A percentile compares a stretch with the other conserved stretches of the same genome.
phyloP scores from a whole-genome alignment of 2,888 invertebrate species.

The Malthinus flaveolus region DNA sequence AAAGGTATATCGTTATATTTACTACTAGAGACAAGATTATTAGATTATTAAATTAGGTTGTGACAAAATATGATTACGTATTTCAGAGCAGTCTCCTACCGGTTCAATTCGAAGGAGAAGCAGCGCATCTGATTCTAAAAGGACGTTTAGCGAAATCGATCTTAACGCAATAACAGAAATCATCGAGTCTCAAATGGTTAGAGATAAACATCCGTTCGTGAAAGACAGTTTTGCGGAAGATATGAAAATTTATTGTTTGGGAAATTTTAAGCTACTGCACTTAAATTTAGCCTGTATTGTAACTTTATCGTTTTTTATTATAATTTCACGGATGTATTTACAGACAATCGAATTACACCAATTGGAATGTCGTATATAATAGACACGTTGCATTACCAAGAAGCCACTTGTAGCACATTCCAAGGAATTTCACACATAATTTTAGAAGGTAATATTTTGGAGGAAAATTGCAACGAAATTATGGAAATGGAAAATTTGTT shows the following conservation, averaged over 20 bases:
- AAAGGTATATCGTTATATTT: too few relatives aligned
- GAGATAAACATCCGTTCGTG: slow-evolving; percentile 45
- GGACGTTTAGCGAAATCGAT: background rate
- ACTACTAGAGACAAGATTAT: too few relatives aligned
- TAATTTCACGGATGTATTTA: background rate
- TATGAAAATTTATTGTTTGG: slow-evolving; percentile 42
- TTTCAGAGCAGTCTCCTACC: slow-evolving; percentile 2
- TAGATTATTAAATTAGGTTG: too few relatives aligned
- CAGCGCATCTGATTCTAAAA: background rate
- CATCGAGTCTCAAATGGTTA: slow-evolving; percentile 12
- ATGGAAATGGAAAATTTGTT: slow-evolving; percentile 17
- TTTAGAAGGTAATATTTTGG: slow-evolving; percentile 30
- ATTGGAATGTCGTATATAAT: slow-evolving; percentile 35
- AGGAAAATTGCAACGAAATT: slow-evolving; percentile 13
- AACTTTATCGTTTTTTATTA: background rate
- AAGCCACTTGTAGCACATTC: slow-evolving; percentile 1
- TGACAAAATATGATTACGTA: background rate
- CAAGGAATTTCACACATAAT: slow-evolving; percentile 34
- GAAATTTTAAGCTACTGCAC: slow-evolving; percentile 47
- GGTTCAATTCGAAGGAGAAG: background rate
- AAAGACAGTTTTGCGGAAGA: slow-evolving; percentile 41
- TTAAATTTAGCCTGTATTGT: slow-evolving; percentile 49
- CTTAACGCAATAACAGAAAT: slow-evolving; percentile 1
- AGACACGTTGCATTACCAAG: slow-evolving; percentile 41
- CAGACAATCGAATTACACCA: slow-evolving; percentile 42